Percentiles rank a stretch among this genome's conserved stretches.
phyloP scores from a whole-genome alignment of 2,797 vertebrate genomes.

The Rhynchonycteris naso region DNA sequence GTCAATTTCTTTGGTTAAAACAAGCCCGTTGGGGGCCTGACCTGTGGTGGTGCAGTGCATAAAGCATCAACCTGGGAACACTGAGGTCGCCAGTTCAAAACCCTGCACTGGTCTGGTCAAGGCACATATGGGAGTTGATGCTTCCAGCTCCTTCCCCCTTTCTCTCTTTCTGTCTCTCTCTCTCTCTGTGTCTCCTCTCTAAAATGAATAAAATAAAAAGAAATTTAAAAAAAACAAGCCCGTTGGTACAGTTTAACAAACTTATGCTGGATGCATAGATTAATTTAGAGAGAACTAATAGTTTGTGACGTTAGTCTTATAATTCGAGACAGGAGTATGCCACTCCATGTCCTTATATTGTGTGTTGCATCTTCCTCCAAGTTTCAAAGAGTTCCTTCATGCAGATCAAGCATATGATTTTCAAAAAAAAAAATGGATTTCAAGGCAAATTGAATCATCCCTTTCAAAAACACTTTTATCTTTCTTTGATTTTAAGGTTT shows the following conservation, averaged over 20 bases:
- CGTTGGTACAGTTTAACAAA: background rate
- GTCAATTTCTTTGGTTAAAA: background rate
- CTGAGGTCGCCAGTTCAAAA: too few relatives aligned
- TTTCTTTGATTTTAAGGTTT: slow-evolving; percentile 25
- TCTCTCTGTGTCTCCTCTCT: too few relatives aligned
- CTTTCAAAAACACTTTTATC: background rate
- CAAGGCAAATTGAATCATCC: slow-evolving; percentile 17
- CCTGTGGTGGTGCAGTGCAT: too few relatives aligned
- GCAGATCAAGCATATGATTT: background rate
- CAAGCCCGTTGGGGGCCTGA: too few relatives aligned
- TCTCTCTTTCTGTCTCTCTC: too few relatives aligned
- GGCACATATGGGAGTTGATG: too few relatives aligned
- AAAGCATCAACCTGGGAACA: too few relatives aligned
- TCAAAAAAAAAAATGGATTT: slow-evolving; percentile 37
- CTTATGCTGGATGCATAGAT: background rate
- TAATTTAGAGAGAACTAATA: slow-evolving; percentile 4
- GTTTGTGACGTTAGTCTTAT: background rate
- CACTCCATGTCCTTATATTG: background rate
- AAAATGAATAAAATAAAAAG: too few relatives aligned
- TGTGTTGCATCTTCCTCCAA: background rate
- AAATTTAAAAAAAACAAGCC: too few relatives aligned
- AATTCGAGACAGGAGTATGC: background rate
- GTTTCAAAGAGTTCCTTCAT: background rate
- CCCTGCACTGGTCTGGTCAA: too few relatives aligned
- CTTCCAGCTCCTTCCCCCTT: too few relatives aligned